phyloP scores from a whole-genome alignment of 2,113 vertebrate species.

The Loxodonta africana region DNA sequence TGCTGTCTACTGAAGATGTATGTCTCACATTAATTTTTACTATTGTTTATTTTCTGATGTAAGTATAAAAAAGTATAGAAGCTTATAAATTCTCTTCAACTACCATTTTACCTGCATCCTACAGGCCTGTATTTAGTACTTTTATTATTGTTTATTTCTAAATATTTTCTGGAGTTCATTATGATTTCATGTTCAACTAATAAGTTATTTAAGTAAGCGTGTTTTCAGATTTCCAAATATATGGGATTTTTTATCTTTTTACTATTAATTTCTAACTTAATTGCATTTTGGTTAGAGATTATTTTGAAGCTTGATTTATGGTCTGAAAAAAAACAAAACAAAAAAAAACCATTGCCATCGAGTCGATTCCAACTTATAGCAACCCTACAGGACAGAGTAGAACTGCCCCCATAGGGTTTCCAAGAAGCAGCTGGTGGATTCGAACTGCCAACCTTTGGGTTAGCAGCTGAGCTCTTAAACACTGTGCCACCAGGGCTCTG shows the following conservation, averaged over 20 bases:
- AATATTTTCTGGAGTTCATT: background rate
- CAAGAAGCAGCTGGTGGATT: too few relatives aligned
- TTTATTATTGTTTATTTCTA: background rate
- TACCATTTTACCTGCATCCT: background rate
- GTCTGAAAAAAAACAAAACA: too few relatives aligned
- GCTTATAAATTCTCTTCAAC: background rate
- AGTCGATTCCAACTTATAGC: too few relatives aligned
- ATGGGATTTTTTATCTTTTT: background rate
- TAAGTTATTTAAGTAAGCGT: background rate
- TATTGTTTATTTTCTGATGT: too few relatives aligned
- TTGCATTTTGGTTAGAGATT: background rate
- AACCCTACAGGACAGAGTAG: too few relatives aligned
- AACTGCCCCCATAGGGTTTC: too few relatives aligned
- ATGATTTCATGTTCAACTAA: background rate
- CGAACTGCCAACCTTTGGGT: too few relatives aligned
- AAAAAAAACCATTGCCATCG: too few relatives aligned
- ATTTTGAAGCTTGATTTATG: background rate
- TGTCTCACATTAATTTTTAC: too few relatives aligned
- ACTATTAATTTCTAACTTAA: background rate
- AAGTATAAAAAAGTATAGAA: too few relatives aligned
- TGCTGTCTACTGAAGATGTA: background rate
- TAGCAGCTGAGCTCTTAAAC: too few relatives aligned
- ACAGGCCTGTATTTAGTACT: background rate
- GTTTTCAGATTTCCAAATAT: background rate
- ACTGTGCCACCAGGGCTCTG: too few relatives aligned